phyloP scores from a whole-genome alignment of 2,797 vertebrate genomes.

The Paramormyrops hopkinsi region DNA sequence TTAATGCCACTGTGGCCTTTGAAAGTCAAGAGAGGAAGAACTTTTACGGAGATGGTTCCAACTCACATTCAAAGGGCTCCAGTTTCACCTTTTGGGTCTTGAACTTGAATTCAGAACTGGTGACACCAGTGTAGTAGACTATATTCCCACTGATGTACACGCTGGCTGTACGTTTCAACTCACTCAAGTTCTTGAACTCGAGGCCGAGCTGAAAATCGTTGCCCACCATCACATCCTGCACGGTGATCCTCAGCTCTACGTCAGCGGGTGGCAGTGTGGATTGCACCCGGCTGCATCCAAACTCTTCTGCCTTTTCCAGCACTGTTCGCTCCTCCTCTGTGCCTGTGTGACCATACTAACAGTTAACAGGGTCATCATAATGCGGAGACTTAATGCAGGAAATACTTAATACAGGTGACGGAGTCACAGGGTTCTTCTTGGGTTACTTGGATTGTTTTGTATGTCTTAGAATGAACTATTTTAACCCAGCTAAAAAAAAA shows the following conservation, averaged over 20 bases:
- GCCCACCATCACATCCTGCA: slow-evolving; percentile 67
- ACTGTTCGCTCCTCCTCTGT: slow-evolving; percentile 78
- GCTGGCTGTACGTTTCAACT: slow-evolving; percentile 51
- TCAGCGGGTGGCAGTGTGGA: slow-evolving; percentile 43
- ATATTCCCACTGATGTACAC: slow-evolving; percentile 75
- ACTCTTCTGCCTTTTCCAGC: slow-evolving; percentile 81
- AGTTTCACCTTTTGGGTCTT: slow-evolving; percentile 57
- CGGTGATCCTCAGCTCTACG: slow-evolving; percentile 70
- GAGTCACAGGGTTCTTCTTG: neutral
- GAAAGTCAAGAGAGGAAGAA: neutral
- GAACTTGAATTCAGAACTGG: slow-evolving; percentile 73
- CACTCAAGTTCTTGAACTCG: slow-evolving; percentile 72
- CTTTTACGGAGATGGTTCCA: neutral
- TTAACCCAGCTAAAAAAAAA: neutral
- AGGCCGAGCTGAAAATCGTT: slow-evolving; percentile 71
- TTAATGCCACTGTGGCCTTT: neutral
- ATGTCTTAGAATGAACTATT: neutral
- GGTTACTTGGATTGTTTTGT: neutral
- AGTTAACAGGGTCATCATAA: neutral
- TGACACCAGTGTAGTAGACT: slow-evolving; percentile 85
- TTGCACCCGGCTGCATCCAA: slow-evolving; percentile 66
- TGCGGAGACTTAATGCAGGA: neutral
- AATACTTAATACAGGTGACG: neutral
- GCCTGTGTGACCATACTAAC: slow-evolving; percentile 52
- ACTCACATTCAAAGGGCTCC: slow-evolving; percentile 70